Percentiles rank a stretch among this genome's conserved stretches.
These are phyloP conservation scores for Phortica okadai DNA, from an alignment of 2,888 invertebrate species.

Conservation along the genomic window DNA sequence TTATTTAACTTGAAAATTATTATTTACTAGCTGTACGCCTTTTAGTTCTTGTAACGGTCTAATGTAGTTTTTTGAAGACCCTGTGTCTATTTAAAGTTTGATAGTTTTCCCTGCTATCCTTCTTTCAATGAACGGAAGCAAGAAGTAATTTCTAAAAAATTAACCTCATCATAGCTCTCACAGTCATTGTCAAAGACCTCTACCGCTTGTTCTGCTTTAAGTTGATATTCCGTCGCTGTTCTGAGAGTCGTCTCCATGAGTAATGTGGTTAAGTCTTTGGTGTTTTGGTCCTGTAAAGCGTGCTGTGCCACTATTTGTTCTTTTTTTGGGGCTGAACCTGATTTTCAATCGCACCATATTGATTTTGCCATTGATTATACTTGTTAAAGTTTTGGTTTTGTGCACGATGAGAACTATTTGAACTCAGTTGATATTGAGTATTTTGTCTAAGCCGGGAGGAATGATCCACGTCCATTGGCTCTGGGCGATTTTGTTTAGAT, in stretches of 20 bases:
- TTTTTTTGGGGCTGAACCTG: too few relatives aligned
- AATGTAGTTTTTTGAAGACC: conserved; percentile 39
- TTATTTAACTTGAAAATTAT: neutral
- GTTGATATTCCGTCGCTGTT: neutral
- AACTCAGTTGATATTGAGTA: too few relatives aligned
- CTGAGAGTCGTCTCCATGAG: neutral
- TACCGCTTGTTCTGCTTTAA: neutral
- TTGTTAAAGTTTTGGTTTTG: too few relatives aligned
- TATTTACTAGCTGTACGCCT: neutral
- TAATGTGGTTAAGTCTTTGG: too few relatives aligned
- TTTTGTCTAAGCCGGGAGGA: too few relatives aligned
- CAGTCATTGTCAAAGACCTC: neutral
- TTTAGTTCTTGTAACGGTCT: conserved; percentile 25
- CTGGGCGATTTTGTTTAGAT: too few relatives aligned
- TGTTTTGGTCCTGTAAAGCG: conserved; percentile 9
- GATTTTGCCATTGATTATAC: too few relatives aligned
- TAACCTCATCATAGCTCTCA: too few relatives aligned
- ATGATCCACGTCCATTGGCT: too few relatives aligned
- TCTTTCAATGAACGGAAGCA: conserved; percentile 37
- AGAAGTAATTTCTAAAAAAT: neutral
- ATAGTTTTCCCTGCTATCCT: conserved; percentile 34
- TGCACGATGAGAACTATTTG: too few relatives aligned
- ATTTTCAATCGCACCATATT: too few relatives aligned
- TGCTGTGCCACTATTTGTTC: conserved; percentile 16
- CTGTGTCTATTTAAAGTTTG: conserved; percentile 34